Percentiles rank a stretch among this genome's conserved stretches.
These are phyloP conservation scores for Mayetiola destructor DNA, from an alignment of 2,888 invertebrate genomes.

Conservation along the genomic window DNA sequence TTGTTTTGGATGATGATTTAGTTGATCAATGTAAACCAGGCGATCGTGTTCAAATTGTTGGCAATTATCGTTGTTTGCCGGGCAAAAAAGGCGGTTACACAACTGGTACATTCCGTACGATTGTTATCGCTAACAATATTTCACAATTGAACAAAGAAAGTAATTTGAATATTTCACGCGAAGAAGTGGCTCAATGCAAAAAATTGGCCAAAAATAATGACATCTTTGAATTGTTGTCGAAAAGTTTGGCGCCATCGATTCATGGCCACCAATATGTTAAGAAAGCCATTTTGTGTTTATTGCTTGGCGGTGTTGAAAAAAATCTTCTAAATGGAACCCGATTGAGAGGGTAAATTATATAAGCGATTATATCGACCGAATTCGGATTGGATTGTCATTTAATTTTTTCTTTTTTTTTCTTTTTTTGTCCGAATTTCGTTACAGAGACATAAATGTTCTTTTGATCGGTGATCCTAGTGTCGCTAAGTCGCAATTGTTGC, in stretches of 20 bases:
- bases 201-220: slow-evolving; percentile 57
- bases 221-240: slow-evolving; percentile 77
- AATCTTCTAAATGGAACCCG: slow-evolving; percentile 80
- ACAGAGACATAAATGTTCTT: slow-evolving; percentile 67
- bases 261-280: slow-evolving; percentile 95
- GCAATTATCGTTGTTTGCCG: slow-evolving; percentile 87
- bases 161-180: slow-evolving; percentile 56
- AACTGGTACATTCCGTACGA: slow-evolving; percentile 78
- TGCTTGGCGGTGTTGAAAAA: slow-evolving; percentile 93
- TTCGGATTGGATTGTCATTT: neutral
- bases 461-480: slow-evolving; percentile 98
- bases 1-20: slow-evolving; percentile 90
- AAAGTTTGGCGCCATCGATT: slow-evolving; percentile 93
- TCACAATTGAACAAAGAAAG: slow-evolving; percentile 80
- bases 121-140: slow-evolving; percentile 87
- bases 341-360: slow-evolving; percentile 56
- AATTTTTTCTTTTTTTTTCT: neutral
- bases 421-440: slow-evolving; percentile 14
- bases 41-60: slow-evolving; percentile 91
- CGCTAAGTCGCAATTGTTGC: slow-evolving; percentile 88
- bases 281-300: slow-evolving; percentile 83
- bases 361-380: neutral
- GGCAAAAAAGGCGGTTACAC: slow-evolving; percentile 87
- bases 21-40: slow-evolving; percentile 94
- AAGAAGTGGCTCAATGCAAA: slow-evolving; percentile 83